phyloP scores from a whole-genome alignment of 2,113 vertebrate genomes.

The Psittacus erithacus region DNA sequence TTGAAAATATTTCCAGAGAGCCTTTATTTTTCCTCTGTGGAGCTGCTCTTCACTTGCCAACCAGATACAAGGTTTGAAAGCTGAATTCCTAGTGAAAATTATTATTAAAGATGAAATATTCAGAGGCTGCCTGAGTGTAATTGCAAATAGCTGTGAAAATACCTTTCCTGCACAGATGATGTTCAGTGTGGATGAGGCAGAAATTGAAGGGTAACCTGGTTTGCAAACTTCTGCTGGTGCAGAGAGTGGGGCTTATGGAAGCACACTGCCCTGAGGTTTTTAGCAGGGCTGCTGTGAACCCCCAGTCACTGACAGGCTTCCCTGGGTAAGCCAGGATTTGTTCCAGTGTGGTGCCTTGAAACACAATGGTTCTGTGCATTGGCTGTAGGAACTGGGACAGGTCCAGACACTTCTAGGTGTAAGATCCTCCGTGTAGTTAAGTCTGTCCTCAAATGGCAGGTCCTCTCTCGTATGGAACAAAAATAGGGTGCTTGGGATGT shows the following conservation, averaged over 20 bases:
- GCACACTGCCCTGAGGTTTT: background rate
- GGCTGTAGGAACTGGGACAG: background rate
- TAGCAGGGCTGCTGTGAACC: background rate
- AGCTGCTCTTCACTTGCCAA: background rate
- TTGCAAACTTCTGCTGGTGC: background rate
- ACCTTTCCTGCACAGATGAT: background rate
- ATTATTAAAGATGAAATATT: constrained; percentile 20
- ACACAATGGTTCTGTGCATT: background rate
- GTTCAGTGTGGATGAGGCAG: background rate
- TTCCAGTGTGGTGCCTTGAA: background rate
- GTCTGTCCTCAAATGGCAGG: background rate
- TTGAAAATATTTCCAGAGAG: constrained; percentile 11
- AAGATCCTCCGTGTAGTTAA: background rate
- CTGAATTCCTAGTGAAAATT: constrained; percentile 17
- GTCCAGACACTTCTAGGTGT: rapidly evolving
- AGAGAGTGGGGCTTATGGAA: background rate
- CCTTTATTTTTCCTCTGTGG: constrained; percentile 12
- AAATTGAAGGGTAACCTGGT: background rate
- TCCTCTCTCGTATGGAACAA: background rate
- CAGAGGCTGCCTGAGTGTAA: background rate
- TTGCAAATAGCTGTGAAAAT: background rate
- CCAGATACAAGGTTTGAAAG: background rate
- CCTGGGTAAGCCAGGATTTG: background rate
- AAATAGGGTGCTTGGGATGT: background rate
- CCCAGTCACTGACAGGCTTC: background rate